phyloP scores from a whole-genome alignment of 2,797 vertebrate genomes.

The Xerus rutilus region DNA sequence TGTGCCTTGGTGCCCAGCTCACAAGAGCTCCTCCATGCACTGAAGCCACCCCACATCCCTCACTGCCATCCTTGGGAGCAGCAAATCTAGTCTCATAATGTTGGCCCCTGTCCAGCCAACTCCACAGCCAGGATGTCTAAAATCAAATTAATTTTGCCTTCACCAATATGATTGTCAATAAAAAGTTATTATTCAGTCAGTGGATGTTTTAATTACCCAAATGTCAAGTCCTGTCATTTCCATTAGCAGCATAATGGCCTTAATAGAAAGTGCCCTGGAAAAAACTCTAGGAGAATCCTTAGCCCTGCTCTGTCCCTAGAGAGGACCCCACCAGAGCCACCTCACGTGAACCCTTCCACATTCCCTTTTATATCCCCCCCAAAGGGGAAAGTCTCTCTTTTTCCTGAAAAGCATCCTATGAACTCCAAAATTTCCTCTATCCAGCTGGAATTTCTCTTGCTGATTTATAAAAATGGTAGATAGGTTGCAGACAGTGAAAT shows the following conservation, averaged over 20 bases:
- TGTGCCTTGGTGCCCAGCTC: not conserved
- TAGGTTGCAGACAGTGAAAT: not conserved
- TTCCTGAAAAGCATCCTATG: not conserved
- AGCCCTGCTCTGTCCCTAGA: not conserved
- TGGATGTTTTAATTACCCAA: slow-evolving; percentile 80
- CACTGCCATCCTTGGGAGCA: not conserved
- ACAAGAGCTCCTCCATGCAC: not conserved
- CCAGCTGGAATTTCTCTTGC: not conserved
- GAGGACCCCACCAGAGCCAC: not conserved
- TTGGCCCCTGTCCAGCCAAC: slow-evolving; percentile 41
- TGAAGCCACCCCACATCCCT: not conserved
- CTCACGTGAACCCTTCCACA: not conserved
- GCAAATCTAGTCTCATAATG: rapidly evolving
- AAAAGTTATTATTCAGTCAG: slow-evolving; percentile 68
- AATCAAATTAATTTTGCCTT: slow-evolving; percentile 79
- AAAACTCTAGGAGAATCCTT: not conserved
- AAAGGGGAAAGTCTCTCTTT: no score
- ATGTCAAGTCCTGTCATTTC: slow-evolving; percentile 64
- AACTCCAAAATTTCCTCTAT: not conserved
- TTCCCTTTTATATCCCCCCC: not conserved
- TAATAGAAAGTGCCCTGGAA: slow-evolving; percentile 45
- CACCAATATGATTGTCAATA: slow-evolving; percentile 74
- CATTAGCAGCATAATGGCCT: slow-evolving; percentile 48
- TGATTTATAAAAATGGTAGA: not conserved
- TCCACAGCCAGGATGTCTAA: slow-evolving; percentile 43